phyloP scores from a whole-genome alignment of 2,888 invertebrate genomes.

The Drosophila lutescens region DNA sequence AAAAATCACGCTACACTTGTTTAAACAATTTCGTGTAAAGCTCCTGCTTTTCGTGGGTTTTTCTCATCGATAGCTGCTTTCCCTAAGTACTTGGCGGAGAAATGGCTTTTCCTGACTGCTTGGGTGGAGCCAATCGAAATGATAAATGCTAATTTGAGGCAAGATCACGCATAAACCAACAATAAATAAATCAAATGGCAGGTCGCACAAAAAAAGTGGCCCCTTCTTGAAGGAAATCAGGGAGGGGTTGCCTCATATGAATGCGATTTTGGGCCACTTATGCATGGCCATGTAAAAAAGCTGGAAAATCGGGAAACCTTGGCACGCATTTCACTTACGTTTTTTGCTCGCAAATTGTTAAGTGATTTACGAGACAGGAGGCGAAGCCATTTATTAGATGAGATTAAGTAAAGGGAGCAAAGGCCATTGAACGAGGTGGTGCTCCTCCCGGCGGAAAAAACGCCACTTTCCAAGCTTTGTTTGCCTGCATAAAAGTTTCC shows the following conservation, averaged over 20 bases:
- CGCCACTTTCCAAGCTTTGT: constrained; percentile 17
- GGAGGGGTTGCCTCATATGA: constrained; percentile 66
- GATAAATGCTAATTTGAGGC: constrained; percentile 82
- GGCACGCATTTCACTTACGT: constrained; percentile 72
- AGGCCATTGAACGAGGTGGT: constrained; percentile 46
- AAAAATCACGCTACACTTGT: constrained; percentile 81
- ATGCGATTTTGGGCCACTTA: constrained; percentile 82
- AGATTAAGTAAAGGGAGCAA: constrained; percentile 79
- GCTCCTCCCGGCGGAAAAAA: constrained; percentile 2
- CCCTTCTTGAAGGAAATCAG: constrained; percentile 26
- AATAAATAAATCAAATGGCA: constrained; percentile 80
- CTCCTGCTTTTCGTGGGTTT: constrained; percentile 10
- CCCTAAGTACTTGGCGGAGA: constrained; percentile 47
- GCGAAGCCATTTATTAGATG: constrained; percentile 82
- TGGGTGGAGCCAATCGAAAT: constrained; percentile 56
- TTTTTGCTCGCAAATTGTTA: constrained; percentile 81
- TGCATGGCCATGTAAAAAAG: constrained; percentile 81
- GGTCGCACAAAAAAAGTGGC: constrained; percentile 75
- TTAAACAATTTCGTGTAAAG: constrained; percentile 65
- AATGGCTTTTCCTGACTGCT: constrained; percentile 33
- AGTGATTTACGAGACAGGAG: constrained; percentile 84
- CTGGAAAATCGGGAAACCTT: constrained; percentile 65
- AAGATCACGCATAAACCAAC: constrained; percentile 81
- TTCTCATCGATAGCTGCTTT: constrained; percentile 33
- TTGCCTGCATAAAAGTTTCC: constrained; percentile 28